These are phyloP conservation scores for Hypomesus transpacificus DNA, from an alignment of 2,113 vertebrate species.

Conservation along the genomic window DNA sequence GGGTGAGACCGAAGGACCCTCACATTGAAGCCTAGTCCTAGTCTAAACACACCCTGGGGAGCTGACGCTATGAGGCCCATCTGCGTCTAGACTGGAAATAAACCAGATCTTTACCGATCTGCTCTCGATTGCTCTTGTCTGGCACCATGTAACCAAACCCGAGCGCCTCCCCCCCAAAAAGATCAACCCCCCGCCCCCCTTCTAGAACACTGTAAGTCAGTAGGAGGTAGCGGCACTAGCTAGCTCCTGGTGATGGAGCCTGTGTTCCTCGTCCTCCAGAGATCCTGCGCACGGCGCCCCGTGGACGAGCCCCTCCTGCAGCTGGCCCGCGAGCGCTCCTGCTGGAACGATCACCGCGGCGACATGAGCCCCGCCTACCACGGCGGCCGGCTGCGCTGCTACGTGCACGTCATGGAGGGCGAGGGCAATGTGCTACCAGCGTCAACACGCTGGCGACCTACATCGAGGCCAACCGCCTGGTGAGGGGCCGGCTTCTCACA, in stretches of 20 bases:
- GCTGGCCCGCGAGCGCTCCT: constrained; percentile 81
- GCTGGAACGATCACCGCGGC: constrained; percentile 89
- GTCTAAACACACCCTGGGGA: no score
- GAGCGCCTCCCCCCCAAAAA: no score
- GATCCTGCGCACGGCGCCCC: constrained; percentile 79
- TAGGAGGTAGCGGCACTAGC: no score
- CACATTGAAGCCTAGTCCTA: no score
- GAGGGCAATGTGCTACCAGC: constrained; percentile 87
- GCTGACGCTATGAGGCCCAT: no score
- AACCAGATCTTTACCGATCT: no score
- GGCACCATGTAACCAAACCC: no score
- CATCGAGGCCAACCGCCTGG: constrained; percentile 93
- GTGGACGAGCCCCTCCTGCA: constrained; percentile 78
- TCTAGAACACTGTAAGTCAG: no score
- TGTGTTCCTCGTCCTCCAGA: constrained; percentile 57
- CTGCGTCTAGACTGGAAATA: no score
- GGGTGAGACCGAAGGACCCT: constrained; percentile 21
- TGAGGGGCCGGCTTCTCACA: constrained; percentile 57
- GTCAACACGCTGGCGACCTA: constrained; percentile 91
- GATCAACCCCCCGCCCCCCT: no score
- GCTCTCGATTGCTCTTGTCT: no score
- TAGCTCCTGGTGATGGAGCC: no score
- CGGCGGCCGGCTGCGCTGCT: constrained; percentile 86
- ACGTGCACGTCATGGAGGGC: constrained; percentile 88
- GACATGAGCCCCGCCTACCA: constrained; percentile 87